Conservation (phyloP, 2,888 invertebrate species). For the Erebia palarica region DNA sequence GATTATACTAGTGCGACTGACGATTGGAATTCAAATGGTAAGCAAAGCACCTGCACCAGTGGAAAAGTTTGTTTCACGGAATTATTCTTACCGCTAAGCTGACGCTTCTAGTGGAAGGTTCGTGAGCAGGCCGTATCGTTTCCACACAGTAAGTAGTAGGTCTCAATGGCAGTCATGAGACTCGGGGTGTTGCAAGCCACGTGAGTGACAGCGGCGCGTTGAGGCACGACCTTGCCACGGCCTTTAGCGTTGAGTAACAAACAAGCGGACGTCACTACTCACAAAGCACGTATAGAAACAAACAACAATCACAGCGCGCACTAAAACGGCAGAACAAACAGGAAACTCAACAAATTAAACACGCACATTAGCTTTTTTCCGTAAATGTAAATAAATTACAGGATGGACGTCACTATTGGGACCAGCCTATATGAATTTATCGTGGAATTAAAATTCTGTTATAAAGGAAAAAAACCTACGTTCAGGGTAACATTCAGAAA, state of each 20-base stretch:
- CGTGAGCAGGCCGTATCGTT: neutral
- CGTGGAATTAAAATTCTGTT: neutral
- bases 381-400: conserved; percentile 12
- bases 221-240: conserved; percentile 54
- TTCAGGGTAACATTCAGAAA: too few relatives aligned
- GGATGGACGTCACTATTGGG: too few relatives aligned
- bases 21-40: neutral
- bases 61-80: neutral
- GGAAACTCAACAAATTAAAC: conserved; percentile 36
- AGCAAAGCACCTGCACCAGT: neutral
- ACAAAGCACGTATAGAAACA: conserved; percentile 46
- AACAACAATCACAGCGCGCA: conserved; percentile 29
- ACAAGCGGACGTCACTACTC: conserved; percentile 41
- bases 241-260: conserved; percentile 49
- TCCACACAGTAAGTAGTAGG: conserved; percentile 17
- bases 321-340: conserved; percentile 41
- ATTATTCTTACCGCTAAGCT: neutral
- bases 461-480: too few relatives aligned
- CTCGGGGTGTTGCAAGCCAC: conserved; percentile 36
- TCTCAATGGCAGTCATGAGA: conserved; percentile 27
- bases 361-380: conserved; percentile 9
- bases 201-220: conserved; percentile 51
- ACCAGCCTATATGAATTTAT: too few relatives aligned
- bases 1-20: neutral
- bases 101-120: neutral